Base-by-base conservation (phyloP, 2,797 vertebrate genomes). In the Nyctalus aviator region DNA sequence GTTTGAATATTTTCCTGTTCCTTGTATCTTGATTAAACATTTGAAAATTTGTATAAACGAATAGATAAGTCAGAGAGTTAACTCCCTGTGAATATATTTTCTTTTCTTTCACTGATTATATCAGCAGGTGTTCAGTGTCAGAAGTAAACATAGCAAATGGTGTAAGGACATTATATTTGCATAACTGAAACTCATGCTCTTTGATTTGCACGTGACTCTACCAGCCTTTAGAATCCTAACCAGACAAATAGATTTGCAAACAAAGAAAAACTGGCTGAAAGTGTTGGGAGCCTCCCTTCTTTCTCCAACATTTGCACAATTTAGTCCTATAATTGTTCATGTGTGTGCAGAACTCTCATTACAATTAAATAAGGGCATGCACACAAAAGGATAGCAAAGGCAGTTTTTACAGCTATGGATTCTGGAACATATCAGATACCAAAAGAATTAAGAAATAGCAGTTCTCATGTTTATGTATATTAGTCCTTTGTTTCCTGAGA, bases 71-170 rank as follows among this genome's bases (percentile, higher is more conserved):
- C 32, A 94, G 68, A 94, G 76, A 82, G 64, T 64, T 95, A 94
- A 73, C 71, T 86, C 6, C 5, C 6, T 95, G 94, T 88, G 85
- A 92, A 95, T 91, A 91, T 25, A 46, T 82, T 94, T 88, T 94
- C 69, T 86, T 96, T 94, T 69, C 71, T 95, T 89, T 94, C 69
- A 94, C 72, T 86, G 94, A 91, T 94, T 48, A n/a, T 83, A 92
- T 73, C 86, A 94, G 95, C 94, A 97, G 94, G 92, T 96, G 92
- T 94, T 96, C 94, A 44, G 13, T 81, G 71, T 76, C 89, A 64
- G 57, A 84, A 78, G 66, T 86, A 93, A 87, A 88, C 68, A 76
- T 44, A 91, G 57, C 69, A 94, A 23, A 84, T 82, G 79, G 21
- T 73, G 32, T 87, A 32, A 81, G 68, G 82, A 69, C 10, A 71